Evolutionary conservation across 2,888 invertebrate species (phyloP).

Genomic region (Germaria angustata): DNA sequence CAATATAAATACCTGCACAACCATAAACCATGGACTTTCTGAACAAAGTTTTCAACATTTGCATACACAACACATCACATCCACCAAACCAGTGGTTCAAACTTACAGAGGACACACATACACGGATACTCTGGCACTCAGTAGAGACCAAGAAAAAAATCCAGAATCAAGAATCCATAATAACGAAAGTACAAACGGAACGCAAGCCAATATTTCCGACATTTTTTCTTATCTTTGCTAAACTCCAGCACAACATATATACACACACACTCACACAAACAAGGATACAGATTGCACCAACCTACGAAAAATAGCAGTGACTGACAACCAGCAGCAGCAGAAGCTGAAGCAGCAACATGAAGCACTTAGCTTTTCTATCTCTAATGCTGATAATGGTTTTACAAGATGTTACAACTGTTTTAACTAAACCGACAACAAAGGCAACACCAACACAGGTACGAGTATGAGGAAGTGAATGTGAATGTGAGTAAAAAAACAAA

Average conservation of each 20-base stretch:
- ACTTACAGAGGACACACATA: constrained; percentile 21
- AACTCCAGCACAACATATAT: background rate
- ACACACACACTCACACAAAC: background rate
- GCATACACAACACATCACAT: constrained; percentile 46
- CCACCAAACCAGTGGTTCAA: background rate
- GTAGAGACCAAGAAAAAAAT: background rate
- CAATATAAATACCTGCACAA: constrained; percentile 63
- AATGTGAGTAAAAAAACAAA: background rate
- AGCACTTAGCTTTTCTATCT: constrained; percentile 49
- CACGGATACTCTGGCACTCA: background rate
- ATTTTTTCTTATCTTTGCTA: background rate
- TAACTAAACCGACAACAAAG: constrained; percentile 39
- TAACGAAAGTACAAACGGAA: constrained; percentile 4
- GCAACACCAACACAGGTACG: constrained; percentile 38
- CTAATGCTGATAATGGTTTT: constrained; percentile 57
- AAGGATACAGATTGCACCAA: background rate
- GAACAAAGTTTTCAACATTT: constrained; percentile 49
- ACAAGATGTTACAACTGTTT: constrained; percentile 56
- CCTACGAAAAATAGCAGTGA: background rate
- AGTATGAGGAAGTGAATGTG: background rate
- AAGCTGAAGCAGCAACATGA: constrained; percentile 33
- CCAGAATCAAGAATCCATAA: constrained; percentile 1
- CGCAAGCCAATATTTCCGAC: background rate
- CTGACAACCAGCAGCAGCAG: constrained; percentile 2
- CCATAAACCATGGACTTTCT: constrained; percentile 53